These are phyloP conservation scores for Arenaria interpres DNA, from an alignment of 2,113 vertebrate species.

Conservation along the genomic window DNA sequence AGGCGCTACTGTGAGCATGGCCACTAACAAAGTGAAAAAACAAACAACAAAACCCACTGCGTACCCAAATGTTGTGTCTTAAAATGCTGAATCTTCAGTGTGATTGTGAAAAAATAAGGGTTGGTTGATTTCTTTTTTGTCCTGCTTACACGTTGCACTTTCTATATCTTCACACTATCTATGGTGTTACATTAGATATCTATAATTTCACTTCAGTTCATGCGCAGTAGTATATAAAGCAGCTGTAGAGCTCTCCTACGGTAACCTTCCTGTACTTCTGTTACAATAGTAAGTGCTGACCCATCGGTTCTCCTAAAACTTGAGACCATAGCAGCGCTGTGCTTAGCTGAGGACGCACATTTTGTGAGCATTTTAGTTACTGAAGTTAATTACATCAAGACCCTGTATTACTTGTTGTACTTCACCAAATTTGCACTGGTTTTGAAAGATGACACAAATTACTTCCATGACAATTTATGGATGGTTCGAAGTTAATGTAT, in stretches of 20 bases:
- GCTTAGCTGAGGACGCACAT: neutral
- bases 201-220: neutral
- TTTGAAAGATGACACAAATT: conserved; percentile 3
- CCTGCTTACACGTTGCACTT: neutral
- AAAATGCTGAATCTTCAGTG: neutral
- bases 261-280: neutral
- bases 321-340: neutral
- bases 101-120: neutral
- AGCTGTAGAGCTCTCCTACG: neutral
- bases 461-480: neutral
- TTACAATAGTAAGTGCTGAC: neutral
- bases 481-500: neutral
- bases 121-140: neutral
- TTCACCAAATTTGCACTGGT: neutral
- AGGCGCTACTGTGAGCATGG: neutral
- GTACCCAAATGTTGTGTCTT: neutral
- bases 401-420: neutral
- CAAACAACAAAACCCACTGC: neutral
- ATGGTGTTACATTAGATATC: neutral
- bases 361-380: neutral
- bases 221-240: neutral
- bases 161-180: neutral
- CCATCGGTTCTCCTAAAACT: neutral
- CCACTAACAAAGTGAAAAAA: neutral
- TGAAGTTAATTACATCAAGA: neutral